Percentiles rank a stretch among this genome's conserved stretches.
These are phyloP conservation scores for Eupithecia exiguata DNA, from an alignment of 2,888 invertebrate genomes.

Conservation along the genomic window DNA sequence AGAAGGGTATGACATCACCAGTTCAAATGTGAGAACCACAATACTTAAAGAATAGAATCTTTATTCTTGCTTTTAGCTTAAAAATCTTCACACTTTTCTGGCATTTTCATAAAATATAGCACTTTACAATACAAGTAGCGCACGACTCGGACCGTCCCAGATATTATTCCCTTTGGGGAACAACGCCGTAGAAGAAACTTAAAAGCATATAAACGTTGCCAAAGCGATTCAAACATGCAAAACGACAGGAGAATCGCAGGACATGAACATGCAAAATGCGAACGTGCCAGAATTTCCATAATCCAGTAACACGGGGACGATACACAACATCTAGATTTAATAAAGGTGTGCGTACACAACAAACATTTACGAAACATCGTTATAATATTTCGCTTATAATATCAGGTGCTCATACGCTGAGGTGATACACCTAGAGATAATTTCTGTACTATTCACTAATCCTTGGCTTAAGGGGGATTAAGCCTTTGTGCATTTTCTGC, in stretches of 20 bases:
- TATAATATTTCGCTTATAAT: background rate
- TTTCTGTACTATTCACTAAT: background rate
- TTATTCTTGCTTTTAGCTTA: background rate
- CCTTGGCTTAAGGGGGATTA: constrained; percentile 1
- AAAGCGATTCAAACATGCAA: constrained; percentile 27
- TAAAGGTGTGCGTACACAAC: constrained; percentile 1
- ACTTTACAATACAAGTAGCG: background rate
- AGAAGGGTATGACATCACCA: constrained; percentile 20
- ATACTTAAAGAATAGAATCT: background rate
- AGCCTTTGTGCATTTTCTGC: background rate
- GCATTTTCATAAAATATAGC: background rate
- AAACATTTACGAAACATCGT: background rate
- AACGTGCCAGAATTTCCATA: constrained; percentile 60
- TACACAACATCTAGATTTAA: constrained; percentile 31
- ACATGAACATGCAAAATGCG: constrained; percentile 47
- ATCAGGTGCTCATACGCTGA: background rate
- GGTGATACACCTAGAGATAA: background rate
- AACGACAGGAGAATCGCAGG: constrained; percentile 40
- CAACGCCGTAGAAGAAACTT: background rate
- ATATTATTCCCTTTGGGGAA: constrained; percentile 4
- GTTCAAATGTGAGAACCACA: background rate
- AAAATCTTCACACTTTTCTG: background rate
- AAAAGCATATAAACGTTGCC: constrained; percentile 12
- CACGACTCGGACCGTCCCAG: background rate
- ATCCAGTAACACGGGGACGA: constrained; percentile 53